Conservation (phyloP, 1,140 invertebrate species). For the Pristionchus pacificus region DNA sequence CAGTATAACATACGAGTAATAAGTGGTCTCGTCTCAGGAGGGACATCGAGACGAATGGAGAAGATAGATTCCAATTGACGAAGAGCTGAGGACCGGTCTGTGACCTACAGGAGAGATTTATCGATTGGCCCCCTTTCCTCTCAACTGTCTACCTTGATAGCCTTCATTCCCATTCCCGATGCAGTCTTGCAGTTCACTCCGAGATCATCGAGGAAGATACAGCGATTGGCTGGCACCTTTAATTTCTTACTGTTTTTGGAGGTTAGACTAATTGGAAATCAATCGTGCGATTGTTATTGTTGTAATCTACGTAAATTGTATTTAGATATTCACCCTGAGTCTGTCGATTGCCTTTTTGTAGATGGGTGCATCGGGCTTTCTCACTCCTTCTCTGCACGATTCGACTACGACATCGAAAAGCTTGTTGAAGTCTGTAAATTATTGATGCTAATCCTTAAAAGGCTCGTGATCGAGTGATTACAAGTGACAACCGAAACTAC, state of each 20-base stretch:
- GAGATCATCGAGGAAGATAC: constrained; percentile 60
- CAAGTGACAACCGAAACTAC: too few relatives aligned
- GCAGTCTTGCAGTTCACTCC: constrained; percentile 59
- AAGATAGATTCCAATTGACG: constrained; percentile 54
- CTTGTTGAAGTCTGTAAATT: neutral
- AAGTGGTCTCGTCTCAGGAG: constrained; percentile 56
- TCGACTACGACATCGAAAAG: constrained; percentile 59
- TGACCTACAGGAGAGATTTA: too few relatives aligned
- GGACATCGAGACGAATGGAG: constrained; percentile 48
- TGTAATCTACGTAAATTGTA: too few relatives aligned
- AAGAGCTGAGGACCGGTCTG: constrained; percentile 49
- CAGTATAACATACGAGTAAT: too few relatives aligned
- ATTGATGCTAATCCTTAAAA: too few relatives aligned
- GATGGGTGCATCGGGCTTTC: constrained; percentile 59
- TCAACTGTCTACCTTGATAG: constrained; percentile 58
- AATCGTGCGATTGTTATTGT: too few relatives aligned
- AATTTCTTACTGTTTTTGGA: constrained; percentile 47
- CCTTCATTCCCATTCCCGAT: constrained; percentile 56
- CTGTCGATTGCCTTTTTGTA: constrained; percentile 51
- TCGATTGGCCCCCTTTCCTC: too few relatives aligned
- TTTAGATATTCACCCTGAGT: constrained; percentile 24
- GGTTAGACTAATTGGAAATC: too few relatives aligned
- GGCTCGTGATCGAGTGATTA: too few relatives aligned
- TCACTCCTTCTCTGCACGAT: constrained; percentile 57
- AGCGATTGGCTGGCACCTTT: constrained; percentile 52